A percentile compares a stretch with the other conserved stretches of the same genome.
These are phyloP conservation scores for Diarsia rubi DNA, from an alignment of 2,888 invertebrate genomes.

Conservation along the genomic window DNA sequence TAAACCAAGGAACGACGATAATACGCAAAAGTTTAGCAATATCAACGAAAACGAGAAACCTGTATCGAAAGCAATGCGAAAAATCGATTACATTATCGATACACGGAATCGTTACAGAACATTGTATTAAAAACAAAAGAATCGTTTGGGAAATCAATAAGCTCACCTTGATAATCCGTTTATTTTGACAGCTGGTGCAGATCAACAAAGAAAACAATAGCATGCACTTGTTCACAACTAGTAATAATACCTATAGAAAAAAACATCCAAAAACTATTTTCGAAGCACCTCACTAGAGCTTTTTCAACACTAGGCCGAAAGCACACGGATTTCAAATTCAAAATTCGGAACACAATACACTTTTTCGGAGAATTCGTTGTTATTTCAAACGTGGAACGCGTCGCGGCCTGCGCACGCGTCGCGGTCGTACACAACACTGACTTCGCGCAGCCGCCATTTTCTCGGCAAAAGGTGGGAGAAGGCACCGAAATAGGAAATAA, in stretches of 20 bases:
- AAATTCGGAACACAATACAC: slow-evolving; percentile 64
- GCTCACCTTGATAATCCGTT: slow-evolving; percentile 84
- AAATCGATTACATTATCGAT: slow-evolving; percentile 38
- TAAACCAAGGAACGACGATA: slow-evolving; percentile 59
- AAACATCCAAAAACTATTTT: slow-evolving; percentile 31
- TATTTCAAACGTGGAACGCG: slow-evolving; percentile 65
- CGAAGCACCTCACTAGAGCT: slow-evolving; percentile 34
- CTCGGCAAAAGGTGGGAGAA: slow-evolving; percentile 83
- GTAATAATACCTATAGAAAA: slow-evolving; percentile 14
- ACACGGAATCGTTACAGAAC: slow-evolving; percentile 29
- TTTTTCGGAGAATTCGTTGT: slow-evolving; percentile 69
- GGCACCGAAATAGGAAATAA: slow-evolving; percentile 83
- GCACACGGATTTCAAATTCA: slow-evolving; percentile 45
- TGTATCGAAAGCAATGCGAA: slow-evolving; percentile 39
- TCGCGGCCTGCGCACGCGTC: slow-evolving; percentile 82
- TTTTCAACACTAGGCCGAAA: slow-evolving; percentile 36
- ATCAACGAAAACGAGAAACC: slow-evolving; percentile 44
- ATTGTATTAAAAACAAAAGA: slow-evolving; percentile 66
- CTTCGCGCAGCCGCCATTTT: slow-evolving; percentile 82
- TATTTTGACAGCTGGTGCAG: slow-evolving; percentile 86
- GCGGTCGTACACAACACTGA: slow-evolving; percentile 85
- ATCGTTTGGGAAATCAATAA: slow-evolving; percentile 74
- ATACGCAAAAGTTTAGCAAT: slow-evolving; percentile 58
- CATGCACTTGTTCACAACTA: slow-evolving; percentile 58
- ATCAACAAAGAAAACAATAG: slow-evolving; percentile 81